Base-by-base conservation (phyloP, 1,140 invertebrate genomes). In the Andrena cerasifolii region DNA sequence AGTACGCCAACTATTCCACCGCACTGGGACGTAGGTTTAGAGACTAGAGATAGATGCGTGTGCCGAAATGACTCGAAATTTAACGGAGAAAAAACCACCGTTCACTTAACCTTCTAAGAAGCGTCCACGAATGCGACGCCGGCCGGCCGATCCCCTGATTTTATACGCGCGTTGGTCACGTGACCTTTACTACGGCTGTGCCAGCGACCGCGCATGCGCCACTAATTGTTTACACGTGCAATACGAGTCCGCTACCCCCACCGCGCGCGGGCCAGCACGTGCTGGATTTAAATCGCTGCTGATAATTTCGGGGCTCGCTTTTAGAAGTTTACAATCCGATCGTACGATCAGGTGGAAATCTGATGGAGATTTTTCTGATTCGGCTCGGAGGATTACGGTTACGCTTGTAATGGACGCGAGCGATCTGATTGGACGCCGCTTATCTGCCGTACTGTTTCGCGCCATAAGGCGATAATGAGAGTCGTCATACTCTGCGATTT, bases 191-290 rank as follows among this genome's bases (percentile, higher is more conserved):
- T 49, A 68, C 16, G 28, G 14, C 18, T 77, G 63, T 54, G 49
- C 28, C 3, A 24, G 14, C 33, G 26, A 63, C 12, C 58, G 88
- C 91, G 91, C 90, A 87, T 87, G 91, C 90, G 90, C 86, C 47
- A 16, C 83, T 88, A 89, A 90, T 91, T 91, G 90, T 92, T 90
- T 91, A 91, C 90, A 91, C 89, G 88, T 89, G 88, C 87, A 83
- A 58, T 77, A 26, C 14, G 18, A 36, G 36, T 18, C 59, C 14
- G 31, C 56, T 10, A 40, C 10, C 36, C 78, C 73, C 53, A 62
- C 81, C 61, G 28, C 61, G 24, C 7, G 26, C 61, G 21, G n/a
- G 2, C 24, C 45, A 47, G 47, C 79, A 82, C 81, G 81, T 83
- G 82, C 65, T 78, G 36, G 4, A 0, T 26, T 49, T n/a, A 14